Conservation (phyloP, 2,888 invertebrate species). For the Apamea crenata region DNA sequence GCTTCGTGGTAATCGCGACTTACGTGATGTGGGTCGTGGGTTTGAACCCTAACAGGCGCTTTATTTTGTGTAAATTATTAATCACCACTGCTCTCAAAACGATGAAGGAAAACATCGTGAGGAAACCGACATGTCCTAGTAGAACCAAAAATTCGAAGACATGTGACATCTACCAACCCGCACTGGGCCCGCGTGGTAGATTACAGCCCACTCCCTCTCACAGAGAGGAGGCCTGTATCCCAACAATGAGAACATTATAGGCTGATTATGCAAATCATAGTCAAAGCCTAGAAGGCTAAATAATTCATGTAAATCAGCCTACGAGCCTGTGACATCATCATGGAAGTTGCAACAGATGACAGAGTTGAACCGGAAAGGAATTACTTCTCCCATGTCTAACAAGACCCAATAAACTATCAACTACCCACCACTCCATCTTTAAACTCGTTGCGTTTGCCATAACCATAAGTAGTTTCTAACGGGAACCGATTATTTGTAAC, state of each 20-base stretch:
- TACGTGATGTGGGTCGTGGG: background rate
- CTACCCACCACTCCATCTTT: conserved; percentile 51
- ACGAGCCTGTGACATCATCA: conserved; percentile 47
- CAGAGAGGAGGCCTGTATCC: background rate
- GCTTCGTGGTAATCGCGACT: background rate
- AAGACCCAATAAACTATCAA: conserved; percentile 52
- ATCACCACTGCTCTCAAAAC: too few species aligned
- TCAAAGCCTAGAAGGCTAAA: conserved; percentile 17
- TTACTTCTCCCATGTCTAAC: conserved; percentile 48
- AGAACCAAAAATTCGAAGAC: background rate
- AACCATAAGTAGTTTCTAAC: conserved; percentile 50
- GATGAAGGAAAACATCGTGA: background rate
- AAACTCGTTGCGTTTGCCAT: conserved; percentile 49
- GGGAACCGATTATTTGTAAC: conserved; percentile 54
- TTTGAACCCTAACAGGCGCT: background rate
- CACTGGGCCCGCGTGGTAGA: background rate
- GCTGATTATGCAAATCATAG: background rate
- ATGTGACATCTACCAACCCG: too few species aligned
- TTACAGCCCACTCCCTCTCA: background rate
- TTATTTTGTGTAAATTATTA: background rate
- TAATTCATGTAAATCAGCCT: conserved; percentile 40
- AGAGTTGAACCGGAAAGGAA: conserved; percentile 47
- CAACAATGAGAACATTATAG: background rate
- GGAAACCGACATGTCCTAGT: background rate
- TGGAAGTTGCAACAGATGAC: conserved; percentile 48